Conservation (phyloP, 2,888 invertebrate species). For the Ochropleura leucogaster region DNA sequence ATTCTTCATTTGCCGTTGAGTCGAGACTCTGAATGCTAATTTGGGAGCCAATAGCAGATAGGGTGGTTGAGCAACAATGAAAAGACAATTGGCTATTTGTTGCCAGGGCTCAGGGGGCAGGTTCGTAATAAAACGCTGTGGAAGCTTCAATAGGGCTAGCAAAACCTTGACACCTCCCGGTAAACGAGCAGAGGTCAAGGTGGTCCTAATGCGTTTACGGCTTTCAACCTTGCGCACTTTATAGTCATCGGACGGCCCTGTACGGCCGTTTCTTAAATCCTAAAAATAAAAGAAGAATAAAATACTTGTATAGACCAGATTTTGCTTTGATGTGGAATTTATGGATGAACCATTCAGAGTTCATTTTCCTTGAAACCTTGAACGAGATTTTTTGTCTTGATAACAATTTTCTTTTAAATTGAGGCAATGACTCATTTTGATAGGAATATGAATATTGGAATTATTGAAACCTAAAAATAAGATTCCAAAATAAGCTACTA, state of each 20-base stretch:
- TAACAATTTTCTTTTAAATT: slow-evolving; percentile 7
- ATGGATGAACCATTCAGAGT: slow-evolving; percentile 40
- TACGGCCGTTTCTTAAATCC: slow-evolving; percentile 72
- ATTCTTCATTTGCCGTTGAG: slow-evolving; percentile 65
- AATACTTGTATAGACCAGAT: slow-evolving; percentile 69
- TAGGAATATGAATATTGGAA: background rate
- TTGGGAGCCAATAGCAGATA: slow-evolving; percentile 67
- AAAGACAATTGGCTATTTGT: slow-evolving; percentile 76
- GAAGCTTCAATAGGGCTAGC: slow-evolving; percentile 74
- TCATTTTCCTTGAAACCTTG: slow-evolving; percentile 17
- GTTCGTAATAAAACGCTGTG: slow-evolving; percentile 72
- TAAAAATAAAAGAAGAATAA: slow-evolving; percentile 74
- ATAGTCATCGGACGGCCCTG: slow-evolving; percentile 76
- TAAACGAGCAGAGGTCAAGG: slow-evolving; percentile 81
- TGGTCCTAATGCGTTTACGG: slow-evolving; percentile 79
- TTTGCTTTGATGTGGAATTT: slow-evolving; percentile 67
- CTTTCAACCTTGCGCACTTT: slow-evolving; percentile 79
- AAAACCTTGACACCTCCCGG: slow-evolving; percentile 79
- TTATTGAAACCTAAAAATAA: background rate
- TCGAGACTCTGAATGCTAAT: slow-evolving; percentile 69
- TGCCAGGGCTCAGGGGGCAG: slow-evolving; percentile 68
- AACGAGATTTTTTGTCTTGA: background rate
- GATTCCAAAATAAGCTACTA: background rate
- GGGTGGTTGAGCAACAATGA: slow-evolving; percentile 64
- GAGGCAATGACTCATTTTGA: slow-evolving; percentile 3